Evolutionary conservation across 2,113 vertebrate species (phyloP).

Genomic region (Dicrurus megarhynchus): DNA sequence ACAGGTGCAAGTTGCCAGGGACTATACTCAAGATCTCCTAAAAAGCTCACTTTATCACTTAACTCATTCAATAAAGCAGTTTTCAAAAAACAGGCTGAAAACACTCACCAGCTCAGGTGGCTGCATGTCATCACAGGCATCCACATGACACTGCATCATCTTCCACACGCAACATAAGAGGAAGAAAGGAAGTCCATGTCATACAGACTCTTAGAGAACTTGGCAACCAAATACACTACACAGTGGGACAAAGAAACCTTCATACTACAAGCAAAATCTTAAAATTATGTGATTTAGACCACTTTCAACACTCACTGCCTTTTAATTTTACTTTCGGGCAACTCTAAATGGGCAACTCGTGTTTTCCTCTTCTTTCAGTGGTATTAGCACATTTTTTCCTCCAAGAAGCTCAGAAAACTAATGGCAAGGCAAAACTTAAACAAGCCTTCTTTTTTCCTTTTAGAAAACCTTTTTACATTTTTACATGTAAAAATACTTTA

Average conservation of each 20-base stretch:
- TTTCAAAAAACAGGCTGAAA: neutral
- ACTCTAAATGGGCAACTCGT: neutral
- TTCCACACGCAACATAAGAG: neutral
- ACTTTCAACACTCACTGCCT: neutral
- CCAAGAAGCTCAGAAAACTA: neutral
- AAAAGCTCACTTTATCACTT: neutral
- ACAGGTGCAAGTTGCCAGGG: rapidly evolving
- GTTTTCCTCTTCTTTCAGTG: neutral
- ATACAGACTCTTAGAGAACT: neutral
- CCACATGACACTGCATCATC: constrained; percentile 72
- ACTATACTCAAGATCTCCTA: neutral
- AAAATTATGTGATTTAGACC: neutral
- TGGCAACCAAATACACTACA: neutral
- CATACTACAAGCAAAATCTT: neutral
- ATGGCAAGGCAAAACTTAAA: neutral
- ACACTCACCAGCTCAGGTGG: constrained; percentile 64
- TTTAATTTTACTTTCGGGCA: neutral
- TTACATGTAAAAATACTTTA: neutral
- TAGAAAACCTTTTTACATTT: neutral
- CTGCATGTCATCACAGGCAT: constrained; percentile 70
- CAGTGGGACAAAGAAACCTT: neutral
- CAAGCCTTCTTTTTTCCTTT: neutral
- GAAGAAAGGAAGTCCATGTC: neutral
- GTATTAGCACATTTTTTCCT: neutral
- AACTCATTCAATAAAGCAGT: neutral